Conservation (phyloP, 2,113 vertebrate genomes). For the Archilochus colubris region DNA sequence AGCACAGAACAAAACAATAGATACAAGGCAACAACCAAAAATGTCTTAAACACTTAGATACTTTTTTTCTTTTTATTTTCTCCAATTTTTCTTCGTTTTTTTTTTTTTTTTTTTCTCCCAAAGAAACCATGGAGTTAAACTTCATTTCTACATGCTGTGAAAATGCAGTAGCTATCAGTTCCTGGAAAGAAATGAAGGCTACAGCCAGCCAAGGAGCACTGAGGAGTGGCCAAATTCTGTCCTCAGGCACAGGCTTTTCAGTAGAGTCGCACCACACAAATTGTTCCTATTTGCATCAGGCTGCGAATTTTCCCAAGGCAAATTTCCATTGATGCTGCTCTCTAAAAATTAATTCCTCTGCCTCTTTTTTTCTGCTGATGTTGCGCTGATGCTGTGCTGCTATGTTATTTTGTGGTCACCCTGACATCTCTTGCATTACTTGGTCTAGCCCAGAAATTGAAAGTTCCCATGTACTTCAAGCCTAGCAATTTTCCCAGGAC, state of each 20-base stretch:
- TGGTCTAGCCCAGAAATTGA: not conserved
- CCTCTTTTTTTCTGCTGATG: not conserved
- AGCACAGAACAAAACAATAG: not conserved
- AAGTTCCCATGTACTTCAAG: not conserved
- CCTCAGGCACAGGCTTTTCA: slow-evolving; percentile 28
- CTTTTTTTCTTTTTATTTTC: not conserved
- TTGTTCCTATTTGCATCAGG: not conserved
- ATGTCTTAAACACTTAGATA: not conserved
- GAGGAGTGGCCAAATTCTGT: slow-evolving; percentile 15
- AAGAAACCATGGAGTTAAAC: not conserved
- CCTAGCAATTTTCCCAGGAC: not conserved
- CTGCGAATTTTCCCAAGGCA: not conserved
- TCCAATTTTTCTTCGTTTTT: not conserved
- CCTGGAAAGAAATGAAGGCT: slow-evolving; percentile 4
- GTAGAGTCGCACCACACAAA: not conserved
- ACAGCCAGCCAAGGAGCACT: not conserved
- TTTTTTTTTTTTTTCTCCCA: accelerated
- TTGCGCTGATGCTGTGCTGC: not conserved
- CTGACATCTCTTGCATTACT: not conserved
- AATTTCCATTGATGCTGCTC: not conserved
- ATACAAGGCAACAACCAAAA: not conserved
- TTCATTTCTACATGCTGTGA: slow-evolving; percentile 44
- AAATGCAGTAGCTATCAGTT: slow-evolving; percentile 22
- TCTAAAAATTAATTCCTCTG: not conserved
- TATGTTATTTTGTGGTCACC: not conserved